Evolutionary conservation across 2,888 invertebrate species (phyloP), one percentile per base, ranked within the genome.

Genomic region (Athalia rosae): DNA sequence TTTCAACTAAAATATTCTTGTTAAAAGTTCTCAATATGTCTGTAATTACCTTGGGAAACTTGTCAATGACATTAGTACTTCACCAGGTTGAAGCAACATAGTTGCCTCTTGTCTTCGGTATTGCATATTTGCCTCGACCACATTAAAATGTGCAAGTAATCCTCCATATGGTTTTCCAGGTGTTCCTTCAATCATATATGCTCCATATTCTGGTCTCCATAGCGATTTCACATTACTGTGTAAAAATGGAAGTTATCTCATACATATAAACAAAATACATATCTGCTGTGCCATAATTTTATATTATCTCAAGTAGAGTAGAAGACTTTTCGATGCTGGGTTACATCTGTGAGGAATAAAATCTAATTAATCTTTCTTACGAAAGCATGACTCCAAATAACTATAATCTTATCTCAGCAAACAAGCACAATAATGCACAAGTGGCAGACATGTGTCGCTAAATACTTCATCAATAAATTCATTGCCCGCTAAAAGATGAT

Each of bases 121-220:
- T 82, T 93, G 94, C 99, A 99, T 99, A 90, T 99, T 99, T 5
- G 98, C 97, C 90, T 99, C 99, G 4, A 99, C 99, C 79, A 98
- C 94, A 90, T 99, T 99, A 90, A 99, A 98, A 91, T 99, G 98
- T 5, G 98, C 98, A 88, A 99, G 92, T 11, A 98, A 92, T 0
- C 98, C 97, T 6, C 98, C 98, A 86, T 98, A 99, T 0, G 97
- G 97, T 86, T 95, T 94, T 1, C 99, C 99, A 0, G 99, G 99
- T 0, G 99, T 99, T 15, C 99, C 99, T 92, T 99, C 99, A 78
- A 99, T 93, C 99, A 99, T 99, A 88, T 99, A 99, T n/a, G 96
- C 95, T 3, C 97, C 99, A 91, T 98, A 99, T 91, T 99, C 99
- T 0, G 99, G 99, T 74, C 98, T 93, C 99, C 99, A 99, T 61